A percentile compares a stretch with the other conserved stretches of the same genome.
These are phyloP conservation scores for Trichonephila clavipes DNA, from an alignment of 1,140 invertebrate species.

Conservation along the genomic window DNA sequence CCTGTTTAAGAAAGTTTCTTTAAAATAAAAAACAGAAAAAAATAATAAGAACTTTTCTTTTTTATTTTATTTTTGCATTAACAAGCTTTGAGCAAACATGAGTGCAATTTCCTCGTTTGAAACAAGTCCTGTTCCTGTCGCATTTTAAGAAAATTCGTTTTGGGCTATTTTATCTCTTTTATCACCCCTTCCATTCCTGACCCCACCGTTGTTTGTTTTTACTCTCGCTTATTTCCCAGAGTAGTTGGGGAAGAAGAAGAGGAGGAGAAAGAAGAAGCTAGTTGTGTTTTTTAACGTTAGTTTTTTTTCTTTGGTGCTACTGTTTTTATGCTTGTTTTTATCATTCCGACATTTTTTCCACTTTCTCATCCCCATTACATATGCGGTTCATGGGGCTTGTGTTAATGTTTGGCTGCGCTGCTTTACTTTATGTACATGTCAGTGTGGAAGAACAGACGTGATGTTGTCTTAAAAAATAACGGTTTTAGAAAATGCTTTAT, in stretches of 20 bases:
- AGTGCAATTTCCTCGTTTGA: constrained; percentile 55
- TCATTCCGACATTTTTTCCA: constrained; percentile 51
- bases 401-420: constrained; percentile 62
- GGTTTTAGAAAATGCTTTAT: constrained; percentile 69
- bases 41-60: background rate
- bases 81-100: constrained; percentile 49
- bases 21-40: background rate
- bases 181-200: constrained; percentile 31
- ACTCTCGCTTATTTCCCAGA: constrained; percentile 55
- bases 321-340: constrained; percentile 50
- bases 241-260: constrained; percentile 7
- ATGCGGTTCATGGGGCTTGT: constrained; percentile 60
- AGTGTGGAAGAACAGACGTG: constrained; percentile 61
- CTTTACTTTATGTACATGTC: constrained; percentile 72
- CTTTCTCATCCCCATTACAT: constrained; percentile 62
- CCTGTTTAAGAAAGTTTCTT: constrained; percentile 43
- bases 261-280: background rate
- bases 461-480: constrained; percentile 72
- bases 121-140: constrained; percentile 43
- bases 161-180: constrained; percentile 63
- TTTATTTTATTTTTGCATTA: constrained; percentile 26
- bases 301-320: background rate
- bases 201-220: constrained; percentile 56
- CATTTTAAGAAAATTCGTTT: constrained; percentile 68
- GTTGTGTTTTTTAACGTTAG: background rate